Conservation (phyloP, 2,113 vertebrate genomes). For the Daboia siamensis region DNA sequence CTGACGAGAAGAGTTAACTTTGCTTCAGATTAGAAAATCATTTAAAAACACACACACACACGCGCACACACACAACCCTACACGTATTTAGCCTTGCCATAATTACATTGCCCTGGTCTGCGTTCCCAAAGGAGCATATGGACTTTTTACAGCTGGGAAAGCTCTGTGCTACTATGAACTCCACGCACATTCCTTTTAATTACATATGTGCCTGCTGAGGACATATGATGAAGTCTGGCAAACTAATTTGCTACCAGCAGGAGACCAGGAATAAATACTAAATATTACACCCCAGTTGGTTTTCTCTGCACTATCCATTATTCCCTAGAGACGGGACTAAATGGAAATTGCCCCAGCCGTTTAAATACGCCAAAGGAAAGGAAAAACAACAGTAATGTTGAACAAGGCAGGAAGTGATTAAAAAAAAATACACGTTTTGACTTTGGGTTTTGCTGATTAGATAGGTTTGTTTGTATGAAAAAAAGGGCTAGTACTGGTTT, state of each 20-base stretch:
- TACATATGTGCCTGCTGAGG: slow-evolving; percentile 61
- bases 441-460: too few relatives aligned
- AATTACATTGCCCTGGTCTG: slow-evolving; percentile 32
- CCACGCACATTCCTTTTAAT: slow-evolving; percentile 43
- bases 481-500: too few relatives aligned
- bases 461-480: too few relatives aligned
- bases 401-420: background rate
- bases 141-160: slow-evolving; percentile 56
- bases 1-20: slow-evolving; percentile 22
- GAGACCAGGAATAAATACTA: slow-evolving; percentile 45
- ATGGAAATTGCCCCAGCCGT: background rate
- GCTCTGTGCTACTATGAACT: slow-evolving; percentile 50
- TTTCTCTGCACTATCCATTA: slow-evolving; percentile 48
- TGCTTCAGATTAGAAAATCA: slow-evolving; percentile 4
- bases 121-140: slow-evolving; percentile 52
- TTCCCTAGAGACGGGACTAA: slow-evolving; percentile 16
- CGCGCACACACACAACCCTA: background rate
- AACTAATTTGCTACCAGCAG: slow-evolving; percentile 60
- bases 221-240: slow-evolving; percentile 52
- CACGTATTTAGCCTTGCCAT: slow-evolving; percentile 22
- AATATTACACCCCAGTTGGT: slow-evolving; percentile 43
- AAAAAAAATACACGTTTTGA: too few relatives aligned
- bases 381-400: background rate
- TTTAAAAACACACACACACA: background rate
- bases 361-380: slow-evolving; percentile 28